phyloP scores from a whole-genome alignment of 1,140 invertebrate species.

The Papilio aristodemus region DNA sequence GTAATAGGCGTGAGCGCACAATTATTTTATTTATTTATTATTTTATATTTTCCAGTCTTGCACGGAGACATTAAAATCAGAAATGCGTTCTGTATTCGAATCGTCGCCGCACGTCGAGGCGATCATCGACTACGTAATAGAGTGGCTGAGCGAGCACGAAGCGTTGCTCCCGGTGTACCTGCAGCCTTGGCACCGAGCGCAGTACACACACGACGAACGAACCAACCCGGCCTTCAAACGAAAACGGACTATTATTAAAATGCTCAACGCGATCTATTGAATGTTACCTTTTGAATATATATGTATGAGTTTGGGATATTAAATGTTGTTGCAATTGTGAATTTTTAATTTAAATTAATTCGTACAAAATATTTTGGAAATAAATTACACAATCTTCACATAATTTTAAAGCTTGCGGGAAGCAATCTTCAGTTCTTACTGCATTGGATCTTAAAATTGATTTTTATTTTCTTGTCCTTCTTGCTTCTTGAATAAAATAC shows the following conservation, averaged over 20 bases:
- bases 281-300: not conserved
- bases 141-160: constrained; percentile 65
- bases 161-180: constrained; percentile 60
- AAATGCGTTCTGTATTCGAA: constrained; percentile 54
- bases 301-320: not conserved
- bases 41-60: constrained; percentile 39
- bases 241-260: constrained; percentile 45
- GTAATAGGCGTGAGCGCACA: no score
- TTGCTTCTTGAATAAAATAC: no score
- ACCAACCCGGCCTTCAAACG: constrained; percentile 48
- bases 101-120: constrained; percentile 59
- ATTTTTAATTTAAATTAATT: not conserved
- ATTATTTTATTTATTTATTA: not conserved
- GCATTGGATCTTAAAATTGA: no score
- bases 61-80: constrained; percentile 37
- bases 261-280: constrained; percentile 50
- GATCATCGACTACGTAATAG: constrained; percentile 63
- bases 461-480: no score
- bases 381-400: no score
- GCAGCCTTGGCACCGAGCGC: constrained; percentile 44
- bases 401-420: no score
- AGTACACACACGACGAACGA: constrained; percentile 43
- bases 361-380: no score
- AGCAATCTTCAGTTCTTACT: no score
- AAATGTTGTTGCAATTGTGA: constrained; percentile 9